phyloP scores from a whole-genome alignment of 2,113 vertebrate species.

The Gadus chalcogrammus region DNA sequence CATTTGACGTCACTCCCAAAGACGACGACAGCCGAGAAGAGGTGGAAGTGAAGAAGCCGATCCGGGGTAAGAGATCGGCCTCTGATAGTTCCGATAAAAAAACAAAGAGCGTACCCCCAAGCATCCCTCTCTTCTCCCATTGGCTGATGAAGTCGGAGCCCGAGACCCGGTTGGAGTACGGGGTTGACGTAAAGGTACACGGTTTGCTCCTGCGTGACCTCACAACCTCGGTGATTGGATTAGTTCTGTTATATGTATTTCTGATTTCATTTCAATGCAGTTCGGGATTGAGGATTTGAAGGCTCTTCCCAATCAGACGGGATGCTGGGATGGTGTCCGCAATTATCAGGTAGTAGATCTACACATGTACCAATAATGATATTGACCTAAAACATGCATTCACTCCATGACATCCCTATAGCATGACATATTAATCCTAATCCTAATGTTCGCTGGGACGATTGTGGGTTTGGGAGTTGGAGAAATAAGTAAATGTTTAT shows the following conservation, averaged over 20 bases:
- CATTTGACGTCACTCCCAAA: background rate
- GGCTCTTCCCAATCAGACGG: slow-evolving; percentile 81
- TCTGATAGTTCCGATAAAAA: slow-evolving; percentile 38
- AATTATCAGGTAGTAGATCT: slow-evolving; percentile 86
- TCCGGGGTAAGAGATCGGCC: slow-evolving; percentile 47
- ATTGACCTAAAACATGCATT: background rate
- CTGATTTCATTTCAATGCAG: slow-evolving; percentile 63
- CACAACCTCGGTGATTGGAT: background rate
- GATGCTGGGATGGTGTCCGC: slow-evolving; percentile 93
- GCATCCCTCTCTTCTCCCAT: slow-evolving; percentile 47
- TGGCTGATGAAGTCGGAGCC: slow-evolving; percentile 99
- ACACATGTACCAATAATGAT: background rate
- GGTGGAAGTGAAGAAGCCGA: slow-evolving; percentile 13
- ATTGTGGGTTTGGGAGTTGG: too few relatives aligned
- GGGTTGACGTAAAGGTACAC: slow-evolving; percentile 88
- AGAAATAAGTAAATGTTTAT: too few relatives aligned
- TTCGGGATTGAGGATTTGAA: slow-evolving; percentile 94
- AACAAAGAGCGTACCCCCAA: slow-evolving; percentile 17
- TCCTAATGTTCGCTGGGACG: background rate
- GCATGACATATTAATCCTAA: background rate
- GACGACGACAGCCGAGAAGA: slow-evolving; percentile 27
- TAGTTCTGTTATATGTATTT: background rate
- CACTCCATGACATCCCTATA: background rate
- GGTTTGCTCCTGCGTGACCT: background rate
- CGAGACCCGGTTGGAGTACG: slow-evolving; percentile 89